Evolutionary conservation across 2,797 vertebrate species (phyloP), one percentile per base, ranked within the genome.

Genomic region (Myripristis murdjan): DNA sequence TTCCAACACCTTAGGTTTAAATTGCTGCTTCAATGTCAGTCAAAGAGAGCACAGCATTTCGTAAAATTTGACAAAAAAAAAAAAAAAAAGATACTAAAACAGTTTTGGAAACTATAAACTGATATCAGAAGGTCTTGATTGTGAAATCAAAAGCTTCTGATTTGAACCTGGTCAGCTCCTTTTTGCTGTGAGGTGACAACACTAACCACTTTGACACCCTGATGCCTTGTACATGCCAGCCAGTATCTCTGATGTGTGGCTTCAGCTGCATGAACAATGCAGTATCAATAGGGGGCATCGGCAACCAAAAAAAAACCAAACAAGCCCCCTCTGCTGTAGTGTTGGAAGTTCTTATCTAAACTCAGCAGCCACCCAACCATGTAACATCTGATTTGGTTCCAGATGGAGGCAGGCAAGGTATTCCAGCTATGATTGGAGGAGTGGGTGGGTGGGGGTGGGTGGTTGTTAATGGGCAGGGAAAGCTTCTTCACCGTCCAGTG

Each of bases 401-500:
- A 51, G 43, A 20, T 16, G 51, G 23, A 37, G 51, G 23, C 26
- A 49, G 33, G 49, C 26, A 22, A 67, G 43, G 20, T 41, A 72
- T 72, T 72, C 53, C 33, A 56, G 28, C 51, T 48, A 63, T 49
- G 59, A 37, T 31, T 23, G 33, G 28, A 33, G 43, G 18, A 24
- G 7, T 22, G 26, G 22, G 26, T 28, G 26, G 2, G 26, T 2
- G 26, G 2, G 26, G 48, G 8, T 8, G 1, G 23, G 39, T 23
- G 47, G 18, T n/a, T n/a, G 39, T 12, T 2, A 14, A 10, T 26
- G 49, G 51, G 58, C 20, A 20, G 20, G n/a, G n/a, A n/a, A n/a
- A 1, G 28, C n/a, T 51, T 51, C 18, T 48, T 23, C 60, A 69
- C 69, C 73, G 73, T 9, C 20, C 43, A 0, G 78, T 79, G 61